Conservation (phyloP, 2,797 vertebrate species). For the Pempheris klunzingeri region DNA sequence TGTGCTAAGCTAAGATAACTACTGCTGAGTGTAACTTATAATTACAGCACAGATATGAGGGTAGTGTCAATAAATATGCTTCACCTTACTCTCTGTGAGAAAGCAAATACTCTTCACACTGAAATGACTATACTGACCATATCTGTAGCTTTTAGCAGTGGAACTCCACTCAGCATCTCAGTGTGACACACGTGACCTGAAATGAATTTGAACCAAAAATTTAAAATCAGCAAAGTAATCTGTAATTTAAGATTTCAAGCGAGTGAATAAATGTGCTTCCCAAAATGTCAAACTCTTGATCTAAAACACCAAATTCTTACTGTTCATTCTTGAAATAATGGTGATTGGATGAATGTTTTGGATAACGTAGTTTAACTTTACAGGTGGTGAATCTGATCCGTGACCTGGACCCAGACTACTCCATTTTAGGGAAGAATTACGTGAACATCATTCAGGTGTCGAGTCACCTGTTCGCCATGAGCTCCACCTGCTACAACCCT, state of each 20-base stretch:
- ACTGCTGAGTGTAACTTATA: not conserved
- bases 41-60: not conserved
- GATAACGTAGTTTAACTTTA: conserved; percentile 52
- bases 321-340: no score
- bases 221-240: not conserved
- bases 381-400: conserved; percentile 93
- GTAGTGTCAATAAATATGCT: no score
- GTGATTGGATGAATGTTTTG: not conserved
- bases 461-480: conserved; percentile 91
- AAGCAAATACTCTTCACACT: not conserved
- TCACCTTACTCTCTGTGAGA: not conserved
- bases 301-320: not conserved
- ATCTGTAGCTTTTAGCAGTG: no score
- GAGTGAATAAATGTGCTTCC: not conserved
- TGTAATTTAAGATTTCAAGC: not conserved
- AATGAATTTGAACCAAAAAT: not conserved
- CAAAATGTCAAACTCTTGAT: not conserved
- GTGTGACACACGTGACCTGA: no score
- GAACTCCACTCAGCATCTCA: no score
- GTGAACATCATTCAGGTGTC: conserved; percentile 91
- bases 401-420: conserved; percentile 90
- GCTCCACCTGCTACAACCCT: conserved; percentile 93
- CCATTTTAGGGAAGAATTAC: conserved; percentile 89
- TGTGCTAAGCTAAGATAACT: not conserved
- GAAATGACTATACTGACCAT: not conserved